phyloP scores from a whole-genome alignment of 2,888 invertebrate species.

The Amblyjoppa fuscipennis region DNA sequence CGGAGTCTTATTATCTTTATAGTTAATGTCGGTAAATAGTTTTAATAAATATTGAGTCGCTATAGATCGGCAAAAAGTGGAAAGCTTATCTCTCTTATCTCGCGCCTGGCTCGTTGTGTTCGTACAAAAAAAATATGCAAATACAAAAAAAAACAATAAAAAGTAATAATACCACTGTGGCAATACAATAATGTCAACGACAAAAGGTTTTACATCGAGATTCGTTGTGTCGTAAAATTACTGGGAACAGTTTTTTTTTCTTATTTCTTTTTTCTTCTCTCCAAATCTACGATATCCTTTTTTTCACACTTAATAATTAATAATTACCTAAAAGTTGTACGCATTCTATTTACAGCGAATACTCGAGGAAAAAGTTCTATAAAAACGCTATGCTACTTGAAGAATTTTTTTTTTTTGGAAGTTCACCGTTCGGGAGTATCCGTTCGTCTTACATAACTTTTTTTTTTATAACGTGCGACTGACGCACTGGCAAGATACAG shows the following conservation, averaged over 20 bases:
- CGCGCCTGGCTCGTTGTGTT: slow-evolving; percentile 37
- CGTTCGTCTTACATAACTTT: background rate
- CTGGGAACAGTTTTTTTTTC: slow-evolving; percentile 35
- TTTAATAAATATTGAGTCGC: slow-evolving; percentile 47
- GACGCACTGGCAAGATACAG: slow-evolving; percentile 67
- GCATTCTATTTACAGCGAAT: slow-evolving; percentile 72
- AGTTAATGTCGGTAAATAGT: slow-evolving; percentile 43
- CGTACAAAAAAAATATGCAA: background rate
- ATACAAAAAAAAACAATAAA: slow-evolving; percentile 20
- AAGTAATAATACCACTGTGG: slow-evolving; percentile 63
- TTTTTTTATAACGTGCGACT: slow-evolving; percentile 24
- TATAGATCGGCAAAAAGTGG: slow-evolving; percentile 24
- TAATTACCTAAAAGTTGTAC: slow-evolving; percentile 42
- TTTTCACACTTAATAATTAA: slow-evolving; percentile 34
- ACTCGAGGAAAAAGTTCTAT: slow-evolving; percentile 73
- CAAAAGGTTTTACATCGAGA: slow-evolving; percentile 53
- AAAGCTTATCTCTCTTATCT: slow-evolving; percentile 21
- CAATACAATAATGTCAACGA: slow-evolving; percentile 47
- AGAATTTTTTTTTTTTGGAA: slow-evolving; percentile 53
- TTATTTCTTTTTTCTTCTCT: background rate
- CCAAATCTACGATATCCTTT: slow-evolving; percentile 37
- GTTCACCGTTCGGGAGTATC: slow-evolving; percentile 52
- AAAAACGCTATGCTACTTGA: slow-evolving; percentile 72
- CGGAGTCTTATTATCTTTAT: slow-evolving; percentile 16
- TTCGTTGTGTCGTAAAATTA: slow-evolving; percentile 57